Conservation (phyloP, 2,113 vertebrate genomes). For the Halichoerus grypus region DNA sequence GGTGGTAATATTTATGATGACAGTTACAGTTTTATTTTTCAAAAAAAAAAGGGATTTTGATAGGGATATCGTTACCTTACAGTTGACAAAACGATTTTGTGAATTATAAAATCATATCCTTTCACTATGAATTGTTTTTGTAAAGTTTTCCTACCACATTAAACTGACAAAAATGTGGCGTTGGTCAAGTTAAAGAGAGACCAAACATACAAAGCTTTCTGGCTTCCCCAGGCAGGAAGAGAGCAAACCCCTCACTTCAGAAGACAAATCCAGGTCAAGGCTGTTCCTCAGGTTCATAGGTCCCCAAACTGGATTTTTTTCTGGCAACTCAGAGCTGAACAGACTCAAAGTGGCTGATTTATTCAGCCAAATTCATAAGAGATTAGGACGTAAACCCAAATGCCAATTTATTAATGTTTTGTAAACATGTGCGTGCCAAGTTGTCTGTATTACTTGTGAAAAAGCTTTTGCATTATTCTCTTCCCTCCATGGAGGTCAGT, state of each 20-base stretch:
- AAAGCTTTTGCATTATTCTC: not conserved
- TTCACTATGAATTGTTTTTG: not conserved
- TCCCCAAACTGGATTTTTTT: not conserved
- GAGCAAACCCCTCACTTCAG: not conserved
- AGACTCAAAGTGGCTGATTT: not conserved
- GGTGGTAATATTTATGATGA: not conserved
- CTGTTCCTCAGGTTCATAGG: not conserved
- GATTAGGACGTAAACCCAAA: not conserved
- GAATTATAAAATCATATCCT: not conserved
- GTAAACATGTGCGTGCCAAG: not conserved
- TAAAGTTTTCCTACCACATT: constrained; percentile 13
- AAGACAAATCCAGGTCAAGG: not conserved
- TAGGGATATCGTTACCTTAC: not conserved
- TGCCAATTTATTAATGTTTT: not conserved
- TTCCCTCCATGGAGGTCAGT: not conserved
- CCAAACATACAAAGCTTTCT: not conserved
- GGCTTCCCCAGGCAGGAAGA: not conserved
- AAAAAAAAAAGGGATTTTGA: not conserved
- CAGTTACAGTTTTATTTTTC: not conserved
- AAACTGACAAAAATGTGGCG: not conserved
- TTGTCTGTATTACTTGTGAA: not conserved
- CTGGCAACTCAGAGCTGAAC: not conserved
- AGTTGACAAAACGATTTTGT: not conserved
- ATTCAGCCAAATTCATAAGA: not conserved
- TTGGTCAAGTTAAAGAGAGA: not conserved